Evolutionary conservation across 2,888 invertebrate genomes (phyloP), one percentile per base, ranked within the genome.

Genomic region (Hartigia nigra): DNA sequence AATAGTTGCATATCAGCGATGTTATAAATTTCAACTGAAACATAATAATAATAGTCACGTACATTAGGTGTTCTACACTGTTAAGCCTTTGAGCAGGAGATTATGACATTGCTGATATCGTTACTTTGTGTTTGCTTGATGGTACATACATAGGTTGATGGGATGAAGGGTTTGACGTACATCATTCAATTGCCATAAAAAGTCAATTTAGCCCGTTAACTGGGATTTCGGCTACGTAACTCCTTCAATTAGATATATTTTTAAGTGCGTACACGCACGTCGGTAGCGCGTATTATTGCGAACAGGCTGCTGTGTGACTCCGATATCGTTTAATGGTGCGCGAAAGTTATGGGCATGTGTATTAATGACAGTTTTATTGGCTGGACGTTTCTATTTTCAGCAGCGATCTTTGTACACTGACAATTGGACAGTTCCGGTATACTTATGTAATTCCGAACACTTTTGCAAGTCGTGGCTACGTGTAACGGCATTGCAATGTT

Each of bases 341-440:
- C n/a, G 23, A 75, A 75, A 75, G 34, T n/a, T 3, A 4, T 37
- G 75, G 31, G 23, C n/a, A n/a, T 74, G 12, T 70, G 35, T 31
- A 12, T 74, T 75, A 75, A 75, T 32, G 75, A 36, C 75, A 75
- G 37, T 12, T 75, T 75, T n/a, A 75, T 75, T 75, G 36, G 75
- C n/a, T 5, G 75, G 37, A 72, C 12, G 34, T 3, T 37, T 69
- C 76, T 76, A 74, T 80, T 76, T 75, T 39, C 75, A 55, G 35
- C 70, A 32, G 35, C 69, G 37, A n/a, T 72, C 76, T 77, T 78
- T 12, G 36, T 34, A 34, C 37, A 34, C n/a, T 34, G 75, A 36
- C 36, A 36, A 75, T 75, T 75, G 36, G 75, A n/a, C n/a, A n/a
- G 75, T 75, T 75, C 75, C 75, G 75, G 55, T 23, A 23, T 55